Conservation (phyloP, 2,888 invertebrate genomes). For the Apodemia hepburni region DNA sequence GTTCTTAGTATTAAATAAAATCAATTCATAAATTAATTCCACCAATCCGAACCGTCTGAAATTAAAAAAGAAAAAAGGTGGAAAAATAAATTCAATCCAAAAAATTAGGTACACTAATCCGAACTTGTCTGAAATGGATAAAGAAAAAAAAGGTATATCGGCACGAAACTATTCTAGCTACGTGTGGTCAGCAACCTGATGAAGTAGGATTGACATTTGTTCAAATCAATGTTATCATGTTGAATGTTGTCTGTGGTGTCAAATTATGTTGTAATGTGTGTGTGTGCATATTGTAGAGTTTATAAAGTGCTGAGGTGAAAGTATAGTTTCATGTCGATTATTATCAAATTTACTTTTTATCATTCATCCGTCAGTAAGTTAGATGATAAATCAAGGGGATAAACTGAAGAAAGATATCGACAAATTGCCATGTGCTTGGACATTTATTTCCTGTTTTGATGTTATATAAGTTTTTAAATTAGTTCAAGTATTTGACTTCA, state of each 20-base stretch:
- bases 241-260: conserved; percentile 6
- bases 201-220: conserved; percentile 52
- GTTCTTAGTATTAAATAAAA: background rate
- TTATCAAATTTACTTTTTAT: no score
- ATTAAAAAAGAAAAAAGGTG: conserved; percentile 25
- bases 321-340: background rate
- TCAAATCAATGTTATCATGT: conserved; percentile 7
- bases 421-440: no score
- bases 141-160: conserved; percentile 29
- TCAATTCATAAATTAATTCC: background rate
- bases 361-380: no score
- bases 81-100: background rate
- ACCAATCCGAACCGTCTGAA: conserved; percentile 22
- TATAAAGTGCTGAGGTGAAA: background rate
- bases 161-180: conserved; percentile 49
- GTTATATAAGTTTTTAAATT: no score
- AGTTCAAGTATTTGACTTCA: no score
- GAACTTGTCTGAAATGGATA: conserved; percentile 28
- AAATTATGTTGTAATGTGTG: background rate
- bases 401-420: no score
- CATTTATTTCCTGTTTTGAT: no score
- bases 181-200: conserved; percentile 42
- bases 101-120: background rate
- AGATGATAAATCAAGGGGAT: no score
- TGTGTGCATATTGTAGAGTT: background rate